A percentile compares a stretch with the other conserved stretches of the same genome.
Evolutionary conservation across 2,797 vertebrate genomes (phyloP).

Genomic region (Oryzias sinensis): DNA sequence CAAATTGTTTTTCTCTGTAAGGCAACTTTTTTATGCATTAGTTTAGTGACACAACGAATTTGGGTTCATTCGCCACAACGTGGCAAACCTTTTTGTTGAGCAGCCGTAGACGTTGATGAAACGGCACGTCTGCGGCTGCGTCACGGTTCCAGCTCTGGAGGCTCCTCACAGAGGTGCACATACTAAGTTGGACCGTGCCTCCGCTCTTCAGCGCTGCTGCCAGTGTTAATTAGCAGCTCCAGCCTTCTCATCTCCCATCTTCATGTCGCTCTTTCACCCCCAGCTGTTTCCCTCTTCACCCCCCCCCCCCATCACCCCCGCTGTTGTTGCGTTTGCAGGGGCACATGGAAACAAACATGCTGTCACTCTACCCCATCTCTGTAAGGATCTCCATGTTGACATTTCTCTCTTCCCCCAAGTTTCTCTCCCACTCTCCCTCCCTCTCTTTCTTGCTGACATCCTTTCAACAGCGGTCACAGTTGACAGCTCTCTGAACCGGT

Average conservation of each 20-base stretch:
- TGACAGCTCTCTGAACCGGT: conserved; percentile 68
- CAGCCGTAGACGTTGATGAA: conserved; percentile 1
- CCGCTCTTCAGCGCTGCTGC: conserved; percentile 49
- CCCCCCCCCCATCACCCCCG: conserved; percentile 53
- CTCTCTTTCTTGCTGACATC: conserved; percentile 55
- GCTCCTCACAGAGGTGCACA: conserved; percentile 48
- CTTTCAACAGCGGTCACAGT: conserved; percentile 70
- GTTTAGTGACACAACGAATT: not conserved
- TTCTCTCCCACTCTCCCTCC: conserved; percentile 22
- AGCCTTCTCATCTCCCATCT: conserved; percentile 42
- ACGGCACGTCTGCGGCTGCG: conserved; percentile 7
- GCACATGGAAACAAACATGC: conserved; percentile 70
- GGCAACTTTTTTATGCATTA: not conserved
- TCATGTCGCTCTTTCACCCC: conserved; percentile 53
- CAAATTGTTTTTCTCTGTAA: not conserved
- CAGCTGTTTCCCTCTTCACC: conserved; percentile 64
- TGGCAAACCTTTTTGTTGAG: not conserved
- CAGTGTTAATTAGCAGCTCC: conserved; percentile 66
- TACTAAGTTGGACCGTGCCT: conserved; percentile 65
- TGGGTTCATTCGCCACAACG: not conserved
- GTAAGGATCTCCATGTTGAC: conserved; percentile 57
- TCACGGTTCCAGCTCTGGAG: conserved; percentile 20
- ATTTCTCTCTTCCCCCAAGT: conserved; percentile 13
- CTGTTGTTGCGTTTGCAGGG: conserved; percentile 55
- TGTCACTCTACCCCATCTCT: conserved; percentile 63